Evolutionary conservation across 2,888 invertebrate species (phyloP).

Genomic region (Melieria picta): DNA sequence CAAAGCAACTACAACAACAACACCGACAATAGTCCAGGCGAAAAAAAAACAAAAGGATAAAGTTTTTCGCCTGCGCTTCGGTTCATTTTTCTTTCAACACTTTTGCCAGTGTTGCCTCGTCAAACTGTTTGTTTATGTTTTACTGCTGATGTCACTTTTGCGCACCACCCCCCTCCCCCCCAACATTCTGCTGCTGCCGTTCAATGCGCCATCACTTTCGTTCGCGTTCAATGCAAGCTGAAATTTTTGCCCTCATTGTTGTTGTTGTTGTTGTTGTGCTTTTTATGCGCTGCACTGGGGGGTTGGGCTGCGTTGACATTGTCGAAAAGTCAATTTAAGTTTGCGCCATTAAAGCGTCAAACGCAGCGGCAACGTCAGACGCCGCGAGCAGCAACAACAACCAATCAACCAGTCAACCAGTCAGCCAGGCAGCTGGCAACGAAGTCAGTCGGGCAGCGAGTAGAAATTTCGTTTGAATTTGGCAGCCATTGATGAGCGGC

Average conservation of each 20-base stretch:
- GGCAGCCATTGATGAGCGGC: neutral
- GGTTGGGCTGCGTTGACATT: constrained; percentile 38
- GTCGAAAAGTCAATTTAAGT: constrained; percentile 48
- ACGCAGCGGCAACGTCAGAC: neutral
- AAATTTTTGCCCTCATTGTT: too few species aligned
- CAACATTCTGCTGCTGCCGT: neutral
- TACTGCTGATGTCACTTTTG: constrained; percentile 31
- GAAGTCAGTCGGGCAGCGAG: too few species aligned
- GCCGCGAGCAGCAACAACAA: neutral
- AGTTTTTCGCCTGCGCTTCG: constrained; percentile 35
- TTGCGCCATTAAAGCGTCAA: constrained; percentile 37
- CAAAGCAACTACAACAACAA: too few species aligned
- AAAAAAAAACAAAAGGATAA: constrained; percentile 37
- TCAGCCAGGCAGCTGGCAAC: neutral
- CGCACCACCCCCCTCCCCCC: neutral
- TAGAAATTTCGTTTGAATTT: too few species aligned
- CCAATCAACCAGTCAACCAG: too few species aligned
- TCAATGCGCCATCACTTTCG: neutral
- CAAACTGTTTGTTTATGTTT: constrained; percentile 55
- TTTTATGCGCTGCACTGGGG: constrained; percentile 15
- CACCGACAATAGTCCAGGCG: too few species aligned
- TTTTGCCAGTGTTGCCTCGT: constrained; percentile 40
- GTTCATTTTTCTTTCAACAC: constrained; percentile 47
- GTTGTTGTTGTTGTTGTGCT: neutral
- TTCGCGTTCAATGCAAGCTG: too few species aligned